Evolutionary conservation across 2,113 vertebrate genomes (phyloP).

Genomic region (Zosterops japonicus): DNA sequence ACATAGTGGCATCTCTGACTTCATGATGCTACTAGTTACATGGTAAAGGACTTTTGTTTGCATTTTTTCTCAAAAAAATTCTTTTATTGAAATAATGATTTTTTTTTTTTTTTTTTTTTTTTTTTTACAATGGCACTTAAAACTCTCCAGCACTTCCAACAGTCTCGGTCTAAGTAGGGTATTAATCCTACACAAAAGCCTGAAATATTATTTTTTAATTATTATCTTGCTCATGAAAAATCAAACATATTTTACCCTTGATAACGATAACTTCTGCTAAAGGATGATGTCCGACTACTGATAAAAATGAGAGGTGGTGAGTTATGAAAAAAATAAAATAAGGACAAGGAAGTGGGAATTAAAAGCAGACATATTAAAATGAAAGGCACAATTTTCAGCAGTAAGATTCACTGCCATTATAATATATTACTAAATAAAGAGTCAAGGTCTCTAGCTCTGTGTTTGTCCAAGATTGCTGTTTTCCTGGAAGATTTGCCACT

Average conservation of each 20-base stretch:
- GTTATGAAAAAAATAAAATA: neutral
- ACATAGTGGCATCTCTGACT: neutral
- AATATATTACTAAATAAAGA: neutral
- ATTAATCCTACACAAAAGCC: neutral
- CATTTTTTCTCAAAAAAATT: neutral
- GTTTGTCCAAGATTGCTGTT: neutral
- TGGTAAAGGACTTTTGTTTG: neutral
- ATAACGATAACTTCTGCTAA: neutral
- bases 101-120: too few relatives aligned
- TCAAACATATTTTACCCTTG: neutral
- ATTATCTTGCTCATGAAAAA: neutral
- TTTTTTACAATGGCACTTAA: neutral
- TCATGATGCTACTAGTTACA: neutral
- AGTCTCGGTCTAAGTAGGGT: neutral
- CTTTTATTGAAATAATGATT: neutral
- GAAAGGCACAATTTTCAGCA: neutral
- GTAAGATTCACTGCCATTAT: neutral
- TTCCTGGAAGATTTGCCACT: neutral
- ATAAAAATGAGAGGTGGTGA: neutral
- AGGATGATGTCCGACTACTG: neutral
- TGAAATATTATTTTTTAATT: neutral
- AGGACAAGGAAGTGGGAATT: neutral
- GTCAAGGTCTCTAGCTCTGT: neutral
- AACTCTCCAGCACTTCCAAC: neutral
- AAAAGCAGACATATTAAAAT: neutral